Conservation (phyloP, 92 coral and sea anemone species). For the Meandrina meandrites region DNA sequence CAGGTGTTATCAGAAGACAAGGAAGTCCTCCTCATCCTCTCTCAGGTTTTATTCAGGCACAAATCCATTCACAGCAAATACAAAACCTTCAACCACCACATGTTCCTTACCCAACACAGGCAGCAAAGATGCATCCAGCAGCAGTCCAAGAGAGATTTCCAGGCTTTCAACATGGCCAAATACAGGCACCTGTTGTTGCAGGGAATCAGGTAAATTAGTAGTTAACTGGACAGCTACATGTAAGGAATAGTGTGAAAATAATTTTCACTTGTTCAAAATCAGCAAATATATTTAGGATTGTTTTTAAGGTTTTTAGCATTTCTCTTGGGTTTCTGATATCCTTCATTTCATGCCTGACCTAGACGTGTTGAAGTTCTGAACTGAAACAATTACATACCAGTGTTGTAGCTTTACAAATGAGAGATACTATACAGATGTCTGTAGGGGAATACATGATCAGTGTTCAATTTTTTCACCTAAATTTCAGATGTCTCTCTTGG, state of each 20-base stretch:
- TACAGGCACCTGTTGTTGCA: neutral
- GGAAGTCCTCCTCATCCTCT: slow-evolving; percentile 53
- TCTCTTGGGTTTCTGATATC: too few relatives aligned
- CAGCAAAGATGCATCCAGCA: slow-evolving; percentile 8
- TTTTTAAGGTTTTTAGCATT: neutral
- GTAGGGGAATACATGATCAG: too few relatives aligned
- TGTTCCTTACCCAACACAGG: slow-evolving; percentile 15
- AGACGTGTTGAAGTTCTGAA: too few relatives aligned
- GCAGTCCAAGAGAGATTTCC: slow-evolving; percentile 29
- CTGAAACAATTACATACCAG: too few relatives aligned
- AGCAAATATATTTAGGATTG: too few relatives aligned
- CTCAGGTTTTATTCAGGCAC: slow-evolving; percentile 41
- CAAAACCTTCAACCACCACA: slow-evolving; percentile 28
- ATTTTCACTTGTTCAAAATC: too few relatives aligned
- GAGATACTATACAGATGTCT: too few relatives aligned
- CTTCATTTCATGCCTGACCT: too few relatives aligned
- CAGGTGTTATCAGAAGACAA: slow-evolving; percentile 54
- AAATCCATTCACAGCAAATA: slow-evolving; percentile 31
- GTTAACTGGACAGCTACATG: neutral
- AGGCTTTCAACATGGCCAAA: slow-evolving; percentile 33
- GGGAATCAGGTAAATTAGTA: slow-evolving; percentile 13
- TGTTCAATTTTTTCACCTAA: too few relatives aligned
- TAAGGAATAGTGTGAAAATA: too few relatives aligned
- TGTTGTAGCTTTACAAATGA: too few relatives aligned
- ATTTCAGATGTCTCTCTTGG: too few relatives aligned